These are phyloP conservation scores for Amphipyra tragopoginis DNA, from an alignment of 2,888 invertebrate genomes.

Conservation along the genomic window DNA sequence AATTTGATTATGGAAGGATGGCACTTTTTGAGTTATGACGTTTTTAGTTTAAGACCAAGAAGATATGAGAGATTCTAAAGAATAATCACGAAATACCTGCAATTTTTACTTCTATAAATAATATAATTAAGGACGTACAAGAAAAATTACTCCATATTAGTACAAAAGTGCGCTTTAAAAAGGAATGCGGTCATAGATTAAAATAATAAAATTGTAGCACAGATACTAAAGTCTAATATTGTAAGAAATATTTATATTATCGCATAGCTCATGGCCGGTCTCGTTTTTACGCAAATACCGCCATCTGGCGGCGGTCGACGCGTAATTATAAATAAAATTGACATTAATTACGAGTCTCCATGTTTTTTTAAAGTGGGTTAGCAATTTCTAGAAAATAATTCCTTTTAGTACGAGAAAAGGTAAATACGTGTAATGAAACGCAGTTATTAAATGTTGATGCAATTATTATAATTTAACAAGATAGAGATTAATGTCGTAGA, in stretches of 20 bases:
- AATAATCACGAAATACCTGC: conserved; percentile 13
- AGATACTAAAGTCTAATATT: conserved; percentile 61
- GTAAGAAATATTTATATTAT: conserved; percentile 65
- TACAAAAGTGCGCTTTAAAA: conserved; percentile 37
- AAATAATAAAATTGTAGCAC: conserved; percentile 59
- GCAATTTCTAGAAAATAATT: conserved; percentile 84
- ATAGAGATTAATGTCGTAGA: conserved; percentile 70
- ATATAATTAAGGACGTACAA: conserved; percentile 26
- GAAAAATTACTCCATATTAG: conserved; percentile 37
- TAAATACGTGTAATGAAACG: conserved; percentile 75
- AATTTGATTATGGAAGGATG: neutral
- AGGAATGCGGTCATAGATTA: conserved; percentile 63
- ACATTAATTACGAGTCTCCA: conserved; percentile 80
- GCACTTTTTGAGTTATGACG: too few relatives aligned
- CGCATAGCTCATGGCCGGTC: conserved; percentile 64
- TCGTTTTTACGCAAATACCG: conserved; percentile 72
- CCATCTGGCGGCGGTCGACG: conserved; percentile 62
- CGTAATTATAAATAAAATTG: conserved; percentile 87
- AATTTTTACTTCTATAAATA: conserved; percentile 24
- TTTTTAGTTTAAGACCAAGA: conserved; percentile 1
- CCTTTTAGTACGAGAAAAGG: conserved; percentile 72
- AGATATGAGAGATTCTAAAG: neutral
- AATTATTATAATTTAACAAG: conserved; percentile 81
- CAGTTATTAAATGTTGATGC: conserved; percentile 73
- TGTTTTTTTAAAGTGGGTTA: conserved; percentile 81